Evolutionary conservation across 2,888 invertebrate species (phyloP).

Genomic region (Nudaria mundana): DNA sequence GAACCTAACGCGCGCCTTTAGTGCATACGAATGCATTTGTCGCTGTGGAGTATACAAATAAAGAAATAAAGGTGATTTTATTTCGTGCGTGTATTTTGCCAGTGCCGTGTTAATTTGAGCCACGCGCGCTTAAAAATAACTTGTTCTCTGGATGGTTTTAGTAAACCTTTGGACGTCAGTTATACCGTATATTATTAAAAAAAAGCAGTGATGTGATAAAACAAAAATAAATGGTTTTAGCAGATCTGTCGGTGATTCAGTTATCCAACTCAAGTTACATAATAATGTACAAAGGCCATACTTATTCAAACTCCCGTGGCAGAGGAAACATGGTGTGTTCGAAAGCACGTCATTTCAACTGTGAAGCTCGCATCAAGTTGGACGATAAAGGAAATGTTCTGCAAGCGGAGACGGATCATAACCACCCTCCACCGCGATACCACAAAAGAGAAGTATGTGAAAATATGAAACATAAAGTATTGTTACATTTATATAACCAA

Average conservation of each 20-base stretch:
- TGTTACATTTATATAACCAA: no score
- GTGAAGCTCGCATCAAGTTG: constrained; percentile 17
- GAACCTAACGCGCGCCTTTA: no score
- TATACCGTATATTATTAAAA: no score
- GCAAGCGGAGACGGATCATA: constrained; percentile 13
- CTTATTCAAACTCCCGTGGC: constrained; percentile 9
- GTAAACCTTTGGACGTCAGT: no score
- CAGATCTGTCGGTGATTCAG: constrained; percentile 5
- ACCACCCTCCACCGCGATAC: constrained; percentile 22
- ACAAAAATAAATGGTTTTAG: background rate
- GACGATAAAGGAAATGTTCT: constrained; percentile 10
- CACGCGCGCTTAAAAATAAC: no score
- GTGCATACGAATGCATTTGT: no score
- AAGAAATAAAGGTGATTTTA: no score
- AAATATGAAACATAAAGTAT: constrained; percentile 2
- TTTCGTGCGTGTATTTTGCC: no score
- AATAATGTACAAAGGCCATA: constrained; percentile 19
- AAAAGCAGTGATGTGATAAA: no score
- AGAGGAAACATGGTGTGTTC: constrained; percentile 19
- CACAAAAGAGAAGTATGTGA: constrained; percentile 6
- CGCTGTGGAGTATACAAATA: no score
- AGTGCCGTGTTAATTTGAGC: no score
- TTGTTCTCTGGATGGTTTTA: no score
- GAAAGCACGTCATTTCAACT: constrained; percentile 17
- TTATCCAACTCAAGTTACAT: constrained; percentile 3